Conservation (phyloP, 2,797 vertebrate species). For the Poeciliopsis presidionis region DNA sequence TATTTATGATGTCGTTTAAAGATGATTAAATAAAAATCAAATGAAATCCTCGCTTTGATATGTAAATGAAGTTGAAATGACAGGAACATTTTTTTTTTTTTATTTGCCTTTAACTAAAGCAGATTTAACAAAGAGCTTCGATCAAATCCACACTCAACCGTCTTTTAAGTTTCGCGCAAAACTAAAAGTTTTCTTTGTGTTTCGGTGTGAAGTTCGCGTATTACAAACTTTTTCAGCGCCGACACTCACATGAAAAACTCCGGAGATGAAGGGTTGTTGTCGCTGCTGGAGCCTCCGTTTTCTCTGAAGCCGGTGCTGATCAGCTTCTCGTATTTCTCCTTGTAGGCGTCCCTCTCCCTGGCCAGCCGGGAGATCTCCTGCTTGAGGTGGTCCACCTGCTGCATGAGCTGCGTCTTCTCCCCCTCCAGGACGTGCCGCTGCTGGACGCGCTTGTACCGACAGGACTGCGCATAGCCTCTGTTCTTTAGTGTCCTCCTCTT, state of each 20-base stretch:
- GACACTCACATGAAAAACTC: slow-evolving; percentile 99
- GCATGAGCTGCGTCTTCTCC: slow-evolving; percentile 97
- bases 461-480: slow-evolving; percentile 98
- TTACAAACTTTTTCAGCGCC: slow-evolving; percentile 68
- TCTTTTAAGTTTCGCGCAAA: slow-evolving; percentile 66
- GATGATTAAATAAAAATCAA: slow-evolving; percentile 22
- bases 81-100: slow-evolving; percentile 25
- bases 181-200: slow-evolving; percentile 53
- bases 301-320: slow-evolving; percentile 97
- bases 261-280: slow-evolving; percentile 96
- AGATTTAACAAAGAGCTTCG: slow-evolving; percentile 25
- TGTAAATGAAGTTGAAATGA: slow-evolving; percentile 35
- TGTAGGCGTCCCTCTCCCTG: slow-evolving; percentile 98
- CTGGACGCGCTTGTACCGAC: slow-evolving; percentile 98
- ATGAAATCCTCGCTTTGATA: slow-evolving; percentile 23
- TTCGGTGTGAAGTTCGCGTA: slow-evolving; percentile 79
- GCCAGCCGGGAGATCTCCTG: slow-evolving; percentile 98
- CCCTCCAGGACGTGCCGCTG: slow-evolving; percentile 98
- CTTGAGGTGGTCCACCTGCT: slow-evolving; percentile 99
- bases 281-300: slow-evolving; percentile 90
- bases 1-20: slow-evolving; percentile 5
- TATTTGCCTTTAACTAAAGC: slow-evolving; percentile 20
- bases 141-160: background rate
- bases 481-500: slow-evolving; percentile 99
- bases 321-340: slow-evolving; percentile 99